Evolutionary conservation across 30 jellyfish, hydroid and myxozoan species (phyloP).

Genomic region (Aurelia sp.): DNA sequence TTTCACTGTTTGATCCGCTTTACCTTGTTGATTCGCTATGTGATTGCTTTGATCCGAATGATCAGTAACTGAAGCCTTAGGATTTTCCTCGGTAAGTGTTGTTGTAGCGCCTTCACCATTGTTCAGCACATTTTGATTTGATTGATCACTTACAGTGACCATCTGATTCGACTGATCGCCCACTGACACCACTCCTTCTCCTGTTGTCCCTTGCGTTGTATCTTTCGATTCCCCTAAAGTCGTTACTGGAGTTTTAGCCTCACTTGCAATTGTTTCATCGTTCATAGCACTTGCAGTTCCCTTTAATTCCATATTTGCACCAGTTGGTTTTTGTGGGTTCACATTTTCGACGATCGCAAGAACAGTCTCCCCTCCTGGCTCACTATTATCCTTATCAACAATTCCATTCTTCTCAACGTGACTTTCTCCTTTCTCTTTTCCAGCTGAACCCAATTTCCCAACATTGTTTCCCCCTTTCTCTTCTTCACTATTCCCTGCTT

Average conservation of each 20-base stretch:
- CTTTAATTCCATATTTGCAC: neutral
- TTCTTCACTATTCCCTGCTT: neutral
- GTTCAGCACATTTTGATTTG: too few species aligned
- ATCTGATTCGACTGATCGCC: neutral
- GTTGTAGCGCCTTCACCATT: too few species aligned
- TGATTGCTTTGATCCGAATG: too few species aligned
- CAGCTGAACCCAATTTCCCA: too few species aligned
- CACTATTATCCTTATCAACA: neutral
- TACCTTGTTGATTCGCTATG: too few species aligned
- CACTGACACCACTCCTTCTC: neutral
- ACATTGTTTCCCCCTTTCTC: neutral
- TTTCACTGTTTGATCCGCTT: too few species aligned
- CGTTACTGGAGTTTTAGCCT: neutral
- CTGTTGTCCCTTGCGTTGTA: neutral
- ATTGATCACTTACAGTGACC: neutral
- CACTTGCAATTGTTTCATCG: neutral
- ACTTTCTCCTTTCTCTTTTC: slow-evolving; percentile 1
- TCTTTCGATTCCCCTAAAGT: neutral
- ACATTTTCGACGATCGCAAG: neutral
- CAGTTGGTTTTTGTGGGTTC: neutral
- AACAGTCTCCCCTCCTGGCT: neutral
- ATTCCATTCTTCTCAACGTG: neutral
- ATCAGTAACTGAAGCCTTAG: too few species aligned
- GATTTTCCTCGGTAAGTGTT: too few species aligned
- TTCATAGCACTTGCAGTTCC: neutral